These are phyloP conservation scores for Ictalurus punctatus DNA, from an alignment of 2,113 vertebrate species.

Conservation along the genomic window DNA sequence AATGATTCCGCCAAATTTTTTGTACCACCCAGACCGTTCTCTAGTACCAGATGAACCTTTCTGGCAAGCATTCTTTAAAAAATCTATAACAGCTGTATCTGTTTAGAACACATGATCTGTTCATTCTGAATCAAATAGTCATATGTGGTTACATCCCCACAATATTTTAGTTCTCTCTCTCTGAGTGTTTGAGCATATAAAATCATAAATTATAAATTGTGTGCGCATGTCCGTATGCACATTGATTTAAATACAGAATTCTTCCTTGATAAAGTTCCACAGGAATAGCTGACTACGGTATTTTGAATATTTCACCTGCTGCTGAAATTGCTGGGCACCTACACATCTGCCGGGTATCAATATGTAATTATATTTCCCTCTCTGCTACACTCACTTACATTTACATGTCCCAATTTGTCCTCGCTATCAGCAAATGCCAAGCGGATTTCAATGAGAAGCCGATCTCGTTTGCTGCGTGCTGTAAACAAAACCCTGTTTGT, in stretches of 20 bases:
- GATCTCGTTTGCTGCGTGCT: constrained; percentile 11
- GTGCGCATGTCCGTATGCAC: not conserved
- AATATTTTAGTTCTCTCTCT: not conserved
- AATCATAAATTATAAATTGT: not conserved
- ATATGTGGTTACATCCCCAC: not conserved
- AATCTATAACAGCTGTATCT: not conserved
- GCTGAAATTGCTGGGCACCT: constrained; percentile 23
- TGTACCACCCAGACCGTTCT: not conserved
- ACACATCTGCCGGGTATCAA: constrained; percentile 41
- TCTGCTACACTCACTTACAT: constrained; percentile 7
- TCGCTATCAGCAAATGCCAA: constrained; percentile 19
- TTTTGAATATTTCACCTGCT: constrained; percentile 38
- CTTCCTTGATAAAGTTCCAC: not conserved
- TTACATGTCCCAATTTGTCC: constrained; percentile 29
- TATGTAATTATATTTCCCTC: constrained; percentile 44
- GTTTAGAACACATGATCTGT: not conserved
- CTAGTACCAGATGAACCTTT: not conserved
- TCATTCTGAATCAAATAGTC: not conserved
- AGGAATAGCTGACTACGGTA: constrained; percentile 30
- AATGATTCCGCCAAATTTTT: too few relatives aligned
- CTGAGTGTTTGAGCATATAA: not conserved
- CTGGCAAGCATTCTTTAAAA: not conserved
- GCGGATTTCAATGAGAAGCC: constrained; percentile 13
- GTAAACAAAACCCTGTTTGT: constrained; percentile 30
- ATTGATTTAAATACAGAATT: constrained; percentile 15